phyloP scores from a whole-genome alignment of 2,797 vertebrate genomes.

The Betta splendens region DNA sequence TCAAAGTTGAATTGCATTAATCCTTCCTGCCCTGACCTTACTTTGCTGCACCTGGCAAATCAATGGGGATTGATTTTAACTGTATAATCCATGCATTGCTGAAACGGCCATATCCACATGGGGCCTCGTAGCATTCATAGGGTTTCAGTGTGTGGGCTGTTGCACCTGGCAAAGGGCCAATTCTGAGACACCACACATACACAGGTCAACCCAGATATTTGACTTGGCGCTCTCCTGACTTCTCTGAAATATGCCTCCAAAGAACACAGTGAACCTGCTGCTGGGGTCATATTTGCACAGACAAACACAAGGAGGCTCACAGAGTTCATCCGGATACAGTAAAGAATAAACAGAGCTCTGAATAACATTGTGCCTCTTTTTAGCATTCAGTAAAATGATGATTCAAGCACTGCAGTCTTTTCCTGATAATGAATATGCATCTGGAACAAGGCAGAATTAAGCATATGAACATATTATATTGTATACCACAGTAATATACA shows the following conservation, averaged over 20 bases:
- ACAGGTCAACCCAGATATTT: conserved; percentile 59
- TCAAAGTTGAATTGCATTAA: conserved; percentile 33
- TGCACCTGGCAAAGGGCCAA: conserved; percentile 51
- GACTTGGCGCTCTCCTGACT: conserved; percentile 47
- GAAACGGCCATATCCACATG: conserved; percentile 54
- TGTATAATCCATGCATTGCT: conserved; percentile 59
- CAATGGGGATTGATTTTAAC: conserved; percentile 54
- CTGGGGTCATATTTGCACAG: conserved; percentile 19
- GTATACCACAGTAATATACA: too few species aligned
- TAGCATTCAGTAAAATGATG: not conserved
- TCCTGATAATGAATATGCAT: conserved; percentile 13
- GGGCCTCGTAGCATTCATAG: conserved; percentile 50
- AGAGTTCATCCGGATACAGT: conserved; percentile 3
- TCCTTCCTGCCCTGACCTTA: conserved; percentile 25
- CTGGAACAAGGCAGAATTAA: not conserved
- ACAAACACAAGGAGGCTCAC: not conserved
- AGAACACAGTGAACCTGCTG: conserved; percentile 28
- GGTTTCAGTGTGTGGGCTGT: conserved; percentile 63
- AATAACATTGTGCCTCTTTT: not conserved
- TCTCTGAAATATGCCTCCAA: conserved; percentile 34
- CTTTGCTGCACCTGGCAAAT: conserved; percentile 46
- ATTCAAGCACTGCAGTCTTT: conserved; percentile 7
- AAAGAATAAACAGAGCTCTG: conserved; percentile 13
- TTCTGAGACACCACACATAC: conserved; percentile 40
- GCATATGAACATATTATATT: too few species aligned